Percentiles rank a stretch among this genome's conserved stretches.
Conservation (phyloP, 1,140 invertebrate genomes). For the Listronotus oregonensis region DNA sequence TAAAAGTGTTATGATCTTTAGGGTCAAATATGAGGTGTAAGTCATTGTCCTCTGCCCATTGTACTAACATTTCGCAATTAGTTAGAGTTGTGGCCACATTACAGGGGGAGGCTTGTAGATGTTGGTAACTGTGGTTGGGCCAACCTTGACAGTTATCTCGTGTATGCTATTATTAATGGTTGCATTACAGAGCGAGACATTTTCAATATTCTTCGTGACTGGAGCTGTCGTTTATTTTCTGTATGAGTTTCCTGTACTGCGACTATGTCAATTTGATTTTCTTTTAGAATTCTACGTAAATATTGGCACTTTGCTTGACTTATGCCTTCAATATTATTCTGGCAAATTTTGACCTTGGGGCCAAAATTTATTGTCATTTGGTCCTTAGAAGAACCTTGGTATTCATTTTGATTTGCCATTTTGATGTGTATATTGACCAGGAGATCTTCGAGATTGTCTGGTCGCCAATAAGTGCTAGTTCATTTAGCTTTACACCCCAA, state of each 20-base stretch:
- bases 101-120: slow-evolving; percentile 10
- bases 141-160: too few species aligned
- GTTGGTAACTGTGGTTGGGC: slow-evolving; percentile 4
- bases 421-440: too few species aligned
- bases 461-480: too few species aligned
- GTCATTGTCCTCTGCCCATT: too few species aligned
- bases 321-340: slow-evolving; percentile 33
- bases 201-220: background rate
- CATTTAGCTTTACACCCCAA: too few species aligned
- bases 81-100: background rate
- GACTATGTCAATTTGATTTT: slow-evolving; percentile 28
- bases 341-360: slow-evolving; percentile 10
- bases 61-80: too few species aligned
- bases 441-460: too few species aligned
- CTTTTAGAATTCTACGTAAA: slow-evolving; percentile 18
- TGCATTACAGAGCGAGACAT: background rate
- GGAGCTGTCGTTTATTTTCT: too few species aligned
- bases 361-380: slow-evolving; percentile 1
- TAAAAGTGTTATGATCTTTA: too few species aligned
- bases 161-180: too few species aligned
- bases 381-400: slow-evolving; percentile 1
- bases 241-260: slow-evolving; percentile 32
- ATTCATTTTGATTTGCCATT: background rate
- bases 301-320: slow-evolving; percentile 27
- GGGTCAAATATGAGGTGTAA: too few species aligned